These are phyloP conservation scores for Tragopan temminckii DNA, from an alignment of 2,797 vertebrate genomes.

Conservation along the genomic window DNA sequence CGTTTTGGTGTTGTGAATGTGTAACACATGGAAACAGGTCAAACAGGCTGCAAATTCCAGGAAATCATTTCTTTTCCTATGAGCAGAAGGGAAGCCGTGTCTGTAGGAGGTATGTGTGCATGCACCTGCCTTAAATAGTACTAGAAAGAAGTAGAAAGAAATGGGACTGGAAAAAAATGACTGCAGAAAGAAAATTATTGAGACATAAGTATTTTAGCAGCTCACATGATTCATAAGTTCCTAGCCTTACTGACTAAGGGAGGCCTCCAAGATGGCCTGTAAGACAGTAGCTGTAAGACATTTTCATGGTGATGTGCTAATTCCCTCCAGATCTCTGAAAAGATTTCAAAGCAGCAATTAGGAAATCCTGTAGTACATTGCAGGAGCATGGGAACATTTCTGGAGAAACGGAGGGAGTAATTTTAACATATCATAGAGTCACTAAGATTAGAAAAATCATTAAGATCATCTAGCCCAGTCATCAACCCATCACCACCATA, in stretches of 20 bases:
- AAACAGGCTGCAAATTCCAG: background rate
- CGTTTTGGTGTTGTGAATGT: background rate
- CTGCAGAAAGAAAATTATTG: background rate
- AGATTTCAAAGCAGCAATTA: background rate
- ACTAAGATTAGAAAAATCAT: no score
- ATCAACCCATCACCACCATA: no score
- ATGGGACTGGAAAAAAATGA: background rate
- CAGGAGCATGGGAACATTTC: background rate
- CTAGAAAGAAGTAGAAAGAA: background rate
- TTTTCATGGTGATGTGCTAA: background rate
- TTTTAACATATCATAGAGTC: background rate
- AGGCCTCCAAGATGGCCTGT: background rate
- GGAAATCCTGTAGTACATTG: background rate
- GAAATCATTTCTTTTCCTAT: background rate
- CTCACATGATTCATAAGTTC: background rate
- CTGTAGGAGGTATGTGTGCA: accelerated
- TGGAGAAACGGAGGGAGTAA: background rate
- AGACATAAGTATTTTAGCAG: background rate
- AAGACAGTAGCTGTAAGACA: background rate
- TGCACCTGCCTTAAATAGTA: background rate
- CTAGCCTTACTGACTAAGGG: background rate
- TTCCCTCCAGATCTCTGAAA: background rate
- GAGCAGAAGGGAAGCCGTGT: background rate
- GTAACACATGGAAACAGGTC: background rate
- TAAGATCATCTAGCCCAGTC: no score